Conservation (phyloP, 2,797 vertebrate species). For the Pseudomugil tenellus region DNA sequence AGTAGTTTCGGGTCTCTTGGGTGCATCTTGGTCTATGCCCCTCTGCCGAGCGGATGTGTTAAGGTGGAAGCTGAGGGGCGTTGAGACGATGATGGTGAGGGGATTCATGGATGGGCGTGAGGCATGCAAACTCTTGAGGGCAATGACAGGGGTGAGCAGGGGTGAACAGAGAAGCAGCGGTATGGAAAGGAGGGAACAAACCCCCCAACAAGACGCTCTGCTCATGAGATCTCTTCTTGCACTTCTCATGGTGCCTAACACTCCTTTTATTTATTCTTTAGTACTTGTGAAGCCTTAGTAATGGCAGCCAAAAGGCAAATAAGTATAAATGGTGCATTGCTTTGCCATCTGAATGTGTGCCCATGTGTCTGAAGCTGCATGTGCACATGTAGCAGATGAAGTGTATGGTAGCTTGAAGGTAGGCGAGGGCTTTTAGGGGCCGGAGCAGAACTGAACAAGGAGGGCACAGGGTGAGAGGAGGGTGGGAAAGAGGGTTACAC, state of each 20-base stretch:
- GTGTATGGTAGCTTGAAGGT: conserved; percentile 2
- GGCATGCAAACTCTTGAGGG: conserved; percentile 65
- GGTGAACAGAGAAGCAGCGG: conserved; percentile 65
- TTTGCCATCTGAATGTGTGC: conserved; percentile 35
- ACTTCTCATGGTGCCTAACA: conserved; percentile 59
- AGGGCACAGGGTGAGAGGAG: conserved; percentile 12
- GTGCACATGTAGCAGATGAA: conserved; percentile 18
- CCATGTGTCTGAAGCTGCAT: conserved; percentile 23
- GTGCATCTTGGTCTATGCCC: conserved; percentile 59
- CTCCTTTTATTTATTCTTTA: conserved; percentile 42
- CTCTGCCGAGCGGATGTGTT: conserved; percentile 70
- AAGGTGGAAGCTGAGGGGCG: conserved; percentile 41
- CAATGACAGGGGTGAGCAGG: conserved; percentile 38
- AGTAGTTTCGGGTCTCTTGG: conserved; percentile 65
- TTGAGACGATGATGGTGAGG: conserved; percentile 27
- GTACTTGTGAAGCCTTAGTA: conserved; percentile 37
- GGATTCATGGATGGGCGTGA: conserved; percentile 39
- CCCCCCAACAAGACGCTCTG: conserved; percentile 37
- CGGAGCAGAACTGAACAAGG: conserved; percentile 6
- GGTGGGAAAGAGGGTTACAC: conserved; percentile 51
- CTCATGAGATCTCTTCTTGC: conserved; percentile 49
- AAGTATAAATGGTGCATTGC: conserved; percentile 57
- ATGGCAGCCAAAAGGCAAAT: conserved; percentile 54
- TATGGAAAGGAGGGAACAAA: conserved; percentile 69
- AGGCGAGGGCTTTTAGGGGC: conserved; percentile 9